Evolutionary conservation across 35 echinoderm and acorn worm genomes (phyloP).

Genomic region (Acanthaster planci): DNA sequence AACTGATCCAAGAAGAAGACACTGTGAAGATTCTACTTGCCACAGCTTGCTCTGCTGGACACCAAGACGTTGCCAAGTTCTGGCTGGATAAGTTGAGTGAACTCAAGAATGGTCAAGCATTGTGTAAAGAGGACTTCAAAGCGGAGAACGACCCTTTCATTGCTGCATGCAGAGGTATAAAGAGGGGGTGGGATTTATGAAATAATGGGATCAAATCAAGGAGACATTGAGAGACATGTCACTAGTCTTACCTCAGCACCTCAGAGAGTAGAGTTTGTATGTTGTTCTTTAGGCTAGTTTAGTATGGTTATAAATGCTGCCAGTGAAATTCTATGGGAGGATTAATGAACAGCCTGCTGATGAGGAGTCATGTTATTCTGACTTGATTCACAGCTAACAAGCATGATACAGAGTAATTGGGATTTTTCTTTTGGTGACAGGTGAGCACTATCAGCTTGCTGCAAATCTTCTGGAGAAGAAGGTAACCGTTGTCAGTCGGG

Average conservation of each 20-base stretch:
- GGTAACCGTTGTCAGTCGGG: not conserved
- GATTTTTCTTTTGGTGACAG: not conserved
- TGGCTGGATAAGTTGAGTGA: constrained; percentile 34
- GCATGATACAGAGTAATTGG: no score
- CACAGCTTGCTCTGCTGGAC: constrained; percentile 11
- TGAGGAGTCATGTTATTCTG: no score
- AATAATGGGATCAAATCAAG: no score
- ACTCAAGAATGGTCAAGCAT: not conserved
- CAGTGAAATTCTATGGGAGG: no score
- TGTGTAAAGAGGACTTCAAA: not conserved
- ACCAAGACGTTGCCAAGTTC: constrained; percentile 22
- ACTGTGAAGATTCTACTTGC: constrained; percentile 14
- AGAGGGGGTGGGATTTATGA: no score
- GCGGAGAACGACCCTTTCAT: constrained; percentile 14
- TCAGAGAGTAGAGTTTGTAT: no score
- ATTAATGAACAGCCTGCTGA: no score
- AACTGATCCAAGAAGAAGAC: not conserved
- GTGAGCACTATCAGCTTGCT: not conserved
- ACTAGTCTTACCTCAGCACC: no score
- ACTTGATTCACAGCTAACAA: no score
- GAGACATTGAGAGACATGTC: no score
- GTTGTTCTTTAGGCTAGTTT: no score
- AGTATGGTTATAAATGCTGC: no score
- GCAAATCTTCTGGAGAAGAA: not conserved
- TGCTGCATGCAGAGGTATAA: constrained; percentile 30